Percentiles rank a stretch among this genome's conserved stretches.
These are phyloP conservation scores for Actinostola sp. DNA, from an alignment of 92 coral and sea anemone genomes.

Conservation along the genomic window DNA sequence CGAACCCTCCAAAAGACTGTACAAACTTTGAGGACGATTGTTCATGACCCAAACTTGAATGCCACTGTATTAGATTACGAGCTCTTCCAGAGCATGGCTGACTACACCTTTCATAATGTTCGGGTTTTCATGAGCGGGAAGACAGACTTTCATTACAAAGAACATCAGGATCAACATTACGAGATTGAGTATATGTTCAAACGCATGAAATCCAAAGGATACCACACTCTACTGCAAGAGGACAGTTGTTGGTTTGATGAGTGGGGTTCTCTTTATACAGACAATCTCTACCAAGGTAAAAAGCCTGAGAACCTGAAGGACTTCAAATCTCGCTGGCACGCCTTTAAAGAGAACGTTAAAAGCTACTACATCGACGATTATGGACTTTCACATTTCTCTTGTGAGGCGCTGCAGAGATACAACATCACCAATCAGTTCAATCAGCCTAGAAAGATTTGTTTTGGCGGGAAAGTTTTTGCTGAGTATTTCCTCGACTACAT, in stretches of 20 bases:
- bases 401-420: conserved; percentile 73
- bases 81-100: conserved; percentile 82
- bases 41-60: conserved; percentile 50
- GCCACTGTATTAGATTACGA: conserved; percentile 83
- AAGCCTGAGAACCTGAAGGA: conserved; percentile 52
- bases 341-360: conserved; percentile 54
- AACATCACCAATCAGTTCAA: conserved; percentile 91
- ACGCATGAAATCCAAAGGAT: conserved; percentile 66
- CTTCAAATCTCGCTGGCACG: conserved; percentile 63
- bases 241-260: conserved; percentile 96
- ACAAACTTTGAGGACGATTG: conserved; percentile 56
- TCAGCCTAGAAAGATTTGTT: conserved; percentile 82
- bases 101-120: conserved; percentile 84
- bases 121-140: conserved; percentile 86
- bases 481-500: conserved; percentile 75
- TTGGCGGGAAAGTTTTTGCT: conserved; percentile 74
- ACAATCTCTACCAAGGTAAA: conserved; percentile 75
- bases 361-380: conserved; percentile 79
- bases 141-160: conserved; percentile 69
- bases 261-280: conserved; percentile 90
- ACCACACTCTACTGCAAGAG: conserved; percentile 86
- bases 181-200: conserved; percentile 78
- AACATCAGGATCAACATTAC: conserved; percentile 64
- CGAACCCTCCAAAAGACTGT: conserved; percentile 83
- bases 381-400: conserved; percentile 89